These are phyloP conservation scores for Misgurnus mizolepis DNA, from an alignment of 2,113 vertebrate genomes.

Conservation along the genomic window DNA sequence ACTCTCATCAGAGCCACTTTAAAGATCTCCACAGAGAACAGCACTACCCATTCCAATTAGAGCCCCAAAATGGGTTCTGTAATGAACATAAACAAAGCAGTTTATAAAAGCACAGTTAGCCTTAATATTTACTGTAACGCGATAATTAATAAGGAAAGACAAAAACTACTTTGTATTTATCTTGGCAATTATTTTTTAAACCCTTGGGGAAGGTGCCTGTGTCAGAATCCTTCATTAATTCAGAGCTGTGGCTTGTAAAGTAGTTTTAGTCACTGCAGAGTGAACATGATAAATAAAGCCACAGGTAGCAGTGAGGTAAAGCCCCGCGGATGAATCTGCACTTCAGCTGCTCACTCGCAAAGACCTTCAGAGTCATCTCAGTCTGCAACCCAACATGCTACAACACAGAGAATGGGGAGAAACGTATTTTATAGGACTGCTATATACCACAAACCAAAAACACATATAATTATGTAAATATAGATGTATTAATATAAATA, in stretches of 20 bases:
- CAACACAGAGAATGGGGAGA: background rate
- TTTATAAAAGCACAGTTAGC: slow-evolving; percentile 40
- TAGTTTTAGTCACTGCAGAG: slow-evolving; percentile 44
- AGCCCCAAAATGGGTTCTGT: slow-evolving; percentile 33
- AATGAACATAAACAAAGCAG: slow-evolving; percentile 47
- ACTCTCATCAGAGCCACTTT: slow-evolving; percentile 23
- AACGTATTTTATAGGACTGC: background rate
- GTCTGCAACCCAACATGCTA: slow-evolving; percentile 22
- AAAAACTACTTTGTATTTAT: slow-evolving; percentile 47
- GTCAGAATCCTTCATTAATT: slow-evolving; percentile 49
- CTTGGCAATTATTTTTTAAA: slow-evolving; percentile 47
- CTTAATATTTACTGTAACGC: slow-evolving; percentile 41
- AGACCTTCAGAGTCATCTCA: slow-evolving; percentile 13
- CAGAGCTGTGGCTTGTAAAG: slow-evolving; percentile 33
- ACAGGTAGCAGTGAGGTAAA: slow-evolving; percentile 40
- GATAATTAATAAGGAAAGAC: slow-evolving; percentile 49
- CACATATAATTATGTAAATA: too few relatives aligned
- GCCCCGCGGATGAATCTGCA: slow-evolving; percentile 25
- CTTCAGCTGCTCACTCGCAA: slow-evolving; percentile 17
- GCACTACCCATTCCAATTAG: slow-evolving; percentile 41
- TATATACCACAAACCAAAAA: too few relatives aligned
- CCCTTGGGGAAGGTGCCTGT: slow-evolving; percentile 46
- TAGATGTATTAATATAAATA: too few relatives aligned
- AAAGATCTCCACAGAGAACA: slow-evolving; percentile 22
- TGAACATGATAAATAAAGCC: slow-evolving; percentile 44